Evolutionary conservation across 2,113 vertebrate genomes (phyloP).

Genomic region (Erpornis zantholeuca): DNA sequence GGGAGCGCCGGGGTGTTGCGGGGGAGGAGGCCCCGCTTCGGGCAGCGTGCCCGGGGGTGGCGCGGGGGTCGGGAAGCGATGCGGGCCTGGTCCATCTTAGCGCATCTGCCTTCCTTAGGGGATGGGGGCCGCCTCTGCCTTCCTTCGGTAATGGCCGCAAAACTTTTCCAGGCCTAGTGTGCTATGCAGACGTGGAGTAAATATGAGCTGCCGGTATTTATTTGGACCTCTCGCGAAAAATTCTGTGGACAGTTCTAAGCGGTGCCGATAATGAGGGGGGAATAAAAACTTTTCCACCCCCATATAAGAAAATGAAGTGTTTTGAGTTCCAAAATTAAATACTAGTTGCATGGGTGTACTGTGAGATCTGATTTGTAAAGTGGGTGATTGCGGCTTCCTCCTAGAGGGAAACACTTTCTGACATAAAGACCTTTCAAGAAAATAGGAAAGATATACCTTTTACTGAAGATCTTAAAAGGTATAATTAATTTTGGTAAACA

Average conservation of each 20-base stretch:
- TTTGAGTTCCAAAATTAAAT: not conserved
- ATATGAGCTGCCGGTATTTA: not conserved
- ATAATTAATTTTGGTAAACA: not conserved
- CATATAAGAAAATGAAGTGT: not conserved
- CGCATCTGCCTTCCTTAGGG: not conserved
- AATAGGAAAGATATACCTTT: not conserved
- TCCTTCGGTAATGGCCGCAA: not conserved
- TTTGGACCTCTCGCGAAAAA: not conserved
- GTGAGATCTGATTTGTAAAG: not conserved
- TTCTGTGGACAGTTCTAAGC: not conserved
- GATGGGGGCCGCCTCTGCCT: not conserved
- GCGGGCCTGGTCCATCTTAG: accelerated
- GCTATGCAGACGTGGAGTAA: not conserved
- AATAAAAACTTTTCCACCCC: not conserved
- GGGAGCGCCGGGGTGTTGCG: not conserved
- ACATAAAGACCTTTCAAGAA: not conserved
- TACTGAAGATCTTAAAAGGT: not conserved
- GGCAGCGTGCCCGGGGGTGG: not conserved
- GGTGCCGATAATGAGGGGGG: not conserved
- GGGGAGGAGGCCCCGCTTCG: not conserved
- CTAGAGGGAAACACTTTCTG: not conserved
- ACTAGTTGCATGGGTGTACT: not conserved
- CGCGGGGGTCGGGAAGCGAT: not conserved
- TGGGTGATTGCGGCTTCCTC: not conserved
- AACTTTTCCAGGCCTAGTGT: not conserved